phyloP scores from a whole-genome alignment of 1,140 invertebrate genomes.

The Scaptomyza pallida region DNA sequence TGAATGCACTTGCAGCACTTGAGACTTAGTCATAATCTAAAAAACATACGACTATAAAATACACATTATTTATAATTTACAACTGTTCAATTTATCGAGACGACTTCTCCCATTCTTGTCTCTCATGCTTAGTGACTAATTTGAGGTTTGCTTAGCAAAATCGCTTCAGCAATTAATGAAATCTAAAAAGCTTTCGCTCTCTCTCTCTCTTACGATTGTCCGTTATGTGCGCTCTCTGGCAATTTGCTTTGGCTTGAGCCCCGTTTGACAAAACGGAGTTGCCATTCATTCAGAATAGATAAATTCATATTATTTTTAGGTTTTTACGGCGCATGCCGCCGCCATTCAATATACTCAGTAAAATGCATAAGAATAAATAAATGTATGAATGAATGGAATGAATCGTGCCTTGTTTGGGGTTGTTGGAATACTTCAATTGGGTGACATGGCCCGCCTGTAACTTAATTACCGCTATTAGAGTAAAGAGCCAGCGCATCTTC shows the following conservation, averaged over 20 bases:
- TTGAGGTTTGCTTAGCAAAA: too few species aligned
- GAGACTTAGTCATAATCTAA: too few species aligned
- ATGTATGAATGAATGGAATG: background rate
- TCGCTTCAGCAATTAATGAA: too few species aligned
- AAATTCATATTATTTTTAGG: constrained; percentile 1
- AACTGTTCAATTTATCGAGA: too few species aligned
- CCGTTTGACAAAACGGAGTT: background rate
- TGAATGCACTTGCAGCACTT: too few species aligned
- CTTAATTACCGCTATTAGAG: constrained; percentile 61
- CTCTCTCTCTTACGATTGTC: background rate
- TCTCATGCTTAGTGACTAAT: too few species aligned
- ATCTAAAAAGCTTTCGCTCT: background rate
- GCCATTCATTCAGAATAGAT: background rate
- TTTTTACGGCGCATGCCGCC: constrained; percentile 16
- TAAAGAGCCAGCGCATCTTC: background rate
- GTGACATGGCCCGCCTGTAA: constrained; percentile 35
- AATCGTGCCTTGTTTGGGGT: constrained; percentile 2
- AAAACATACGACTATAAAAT: too few species aligned
- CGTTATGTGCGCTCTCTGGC: background rate
- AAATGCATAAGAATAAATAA: constrained; percentile 2
- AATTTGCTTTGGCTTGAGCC: background rate
- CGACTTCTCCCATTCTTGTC: too few species aligned
- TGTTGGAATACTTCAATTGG: constrained; percentile 8
- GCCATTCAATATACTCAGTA: too few species aligned
- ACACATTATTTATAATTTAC: too few species aligned